Percentiles rank a stretch among this genome's conserved stretches.
phyloP scores from a whole-genome alignment of 2,888 invertebrate species.

The Tinea pellionella region DNA sequence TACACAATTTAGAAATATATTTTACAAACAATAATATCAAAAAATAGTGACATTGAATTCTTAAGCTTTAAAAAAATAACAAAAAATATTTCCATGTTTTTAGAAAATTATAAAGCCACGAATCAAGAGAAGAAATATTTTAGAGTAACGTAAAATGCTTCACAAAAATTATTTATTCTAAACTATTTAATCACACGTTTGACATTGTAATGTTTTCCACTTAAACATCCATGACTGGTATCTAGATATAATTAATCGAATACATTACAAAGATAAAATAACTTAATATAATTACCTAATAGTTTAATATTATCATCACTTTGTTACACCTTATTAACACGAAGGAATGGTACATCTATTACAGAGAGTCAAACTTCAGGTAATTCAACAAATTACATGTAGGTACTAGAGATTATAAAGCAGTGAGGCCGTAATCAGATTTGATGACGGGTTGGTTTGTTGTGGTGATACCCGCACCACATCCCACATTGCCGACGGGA shows the following conservation, averaged over 20 bases:
- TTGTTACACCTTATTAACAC: constrained; percentile 59
- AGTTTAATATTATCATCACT: constrained; percentile 42
- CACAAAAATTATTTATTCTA: constrained; percentile 18
- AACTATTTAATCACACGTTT: constrained; percentile 67
- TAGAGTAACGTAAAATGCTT: neutral
- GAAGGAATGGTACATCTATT: constrained; percentile 53
- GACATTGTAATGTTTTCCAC: constrained; percentile 66
- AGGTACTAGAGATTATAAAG: constrained; percentile 63
- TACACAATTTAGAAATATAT: neutral
- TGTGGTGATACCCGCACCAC: constrained; percentile 51
- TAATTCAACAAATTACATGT: constrained; percentile 40
- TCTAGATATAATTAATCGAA: constrained; percentile 2
- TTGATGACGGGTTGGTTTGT: constrained; percentile 75
- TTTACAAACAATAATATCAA: neutral
- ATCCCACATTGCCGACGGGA: constrained; percentile 61
- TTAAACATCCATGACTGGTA: constrained; percentile 57
- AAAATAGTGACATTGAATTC: neutral
- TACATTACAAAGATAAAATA: constrained; percentile 54
- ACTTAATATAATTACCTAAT: constrained; percentile 42
- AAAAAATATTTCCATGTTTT: neutral
- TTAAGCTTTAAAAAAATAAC: neutral
- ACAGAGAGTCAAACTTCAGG: constrained; percentile 20
- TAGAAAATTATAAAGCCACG: neutral
- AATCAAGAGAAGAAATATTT: neutral
- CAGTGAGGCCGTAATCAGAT: constrained; percentile 89